Conservation (phyloP, 2,113 vertebrate genomes). For the Bos taurus region ARS-UCD2.0 NC_037343.1:45523001-45523500, state of each 20-base stretch:
- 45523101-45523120: background rate
- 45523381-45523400: rapidly evolving
- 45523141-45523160: background rate
- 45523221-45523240: background rate
- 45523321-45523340: too few species aligned
- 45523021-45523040: background rate
- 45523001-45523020: background rate
- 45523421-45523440: background rate
- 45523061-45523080: background rate
- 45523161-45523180: background rate
- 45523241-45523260: background rate
- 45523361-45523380: background rate
- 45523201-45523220: rapidly evolving
- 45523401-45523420: background rate
- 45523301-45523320: background rate
- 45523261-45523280: rapidly evolving
- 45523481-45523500: background rate
- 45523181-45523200: background rate
- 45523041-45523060: background rate
- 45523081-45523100: background rate
- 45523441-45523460: background rate
- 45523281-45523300: background rate
- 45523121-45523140: background rate
- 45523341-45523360: background rate
- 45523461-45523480: background rate